Base-by-base conservation (phyloP, 2,888 invertebrate species). In the Drosophila cognata region DNA sequence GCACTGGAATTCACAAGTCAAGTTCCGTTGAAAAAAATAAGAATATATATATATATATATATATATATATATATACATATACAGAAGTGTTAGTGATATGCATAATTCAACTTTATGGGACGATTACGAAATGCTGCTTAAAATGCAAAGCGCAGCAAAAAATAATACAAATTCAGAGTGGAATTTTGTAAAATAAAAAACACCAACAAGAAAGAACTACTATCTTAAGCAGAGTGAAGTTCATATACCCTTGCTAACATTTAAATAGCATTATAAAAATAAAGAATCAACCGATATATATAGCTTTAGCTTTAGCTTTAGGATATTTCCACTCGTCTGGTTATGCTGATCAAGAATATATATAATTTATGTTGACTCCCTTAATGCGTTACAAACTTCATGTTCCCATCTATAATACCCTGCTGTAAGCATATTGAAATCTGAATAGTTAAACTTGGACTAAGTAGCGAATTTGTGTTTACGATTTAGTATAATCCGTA, bases 141-240 rank as follows among this genome's bases (percentile, higher is more conserved):
- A 79, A 85, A 62, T 77, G 88, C 83, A 71, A 55, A 79, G 74
- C 71, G 58, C 83, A 88, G 84, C 84, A 55, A 62, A 72, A 74
- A 46, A 69, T 68, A 18, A 36, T 46, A 35, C 35, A 59, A 59
- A 52, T 38, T 53, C 41, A 57, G 55, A 46, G 41, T 4, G 25
- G 13, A 61, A 64, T 60, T 33, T 38, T 4, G 7, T 28, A 43
- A 25, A 48, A 25, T 1, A 38, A 28, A 46, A 25, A 46, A 16
- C 21, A 16, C 7, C 21, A 46, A 4, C 46, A 46, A 46, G 16
- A 25, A 16, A 21, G 7, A 25, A 8, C 4, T 25, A 46, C 7
- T 16, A 25, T 16, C 4, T 46, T 46, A 8, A 46, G 4, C 16
- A 16, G 2, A 16, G 11, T 46, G 8, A 25, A 21, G 21, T 46